phyloP scores from a whole-genome alignment of 2,113 vertebrate genomes.

The Puma concolor region DNA sequence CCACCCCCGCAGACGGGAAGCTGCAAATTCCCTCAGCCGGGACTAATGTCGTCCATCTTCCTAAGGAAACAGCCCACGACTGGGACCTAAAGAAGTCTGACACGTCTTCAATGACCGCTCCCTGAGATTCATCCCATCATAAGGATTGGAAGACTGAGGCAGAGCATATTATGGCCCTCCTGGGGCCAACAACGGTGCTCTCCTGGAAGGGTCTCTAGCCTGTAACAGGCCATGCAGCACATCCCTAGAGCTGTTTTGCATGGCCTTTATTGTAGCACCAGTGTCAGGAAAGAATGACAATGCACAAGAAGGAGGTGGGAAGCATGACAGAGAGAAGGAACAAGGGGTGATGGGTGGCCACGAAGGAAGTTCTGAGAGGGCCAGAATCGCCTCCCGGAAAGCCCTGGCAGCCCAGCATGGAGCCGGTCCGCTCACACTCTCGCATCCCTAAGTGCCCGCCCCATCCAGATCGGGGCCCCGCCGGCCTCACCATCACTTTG shows the following conservation, averaged over 20 bases:
- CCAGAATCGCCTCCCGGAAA: not conserved
- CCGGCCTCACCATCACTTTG: constrained; percentile 95
- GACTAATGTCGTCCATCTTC: not conserved
- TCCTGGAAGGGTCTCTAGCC: not conserved
- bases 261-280: fast-evolving
- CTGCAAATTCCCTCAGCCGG: fast-evolving
- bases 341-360: not conserved
- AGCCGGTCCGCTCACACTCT: fast-evolving
- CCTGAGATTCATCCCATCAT: not conserved
- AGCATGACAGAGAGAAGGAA: not conserved
- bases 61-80: too few relatives aligned
- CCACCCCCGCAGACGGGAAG: not conserved
- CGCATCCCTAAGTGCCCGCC: fast-evolving
- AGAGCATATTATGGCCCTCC: not conserved
- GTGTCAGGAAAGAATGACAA: not conserved
- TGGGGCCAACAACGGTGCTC: fast-evolving
- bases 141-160: fast-evolving
- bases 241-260: not conserved
- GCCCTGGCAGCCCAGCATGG: fast-evolving
- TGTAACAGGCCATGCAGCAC: not conserved
- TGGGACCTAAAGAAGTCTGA: not conserved
- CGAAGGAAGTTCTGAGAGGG: not conserved
- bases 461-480: fast-evolving
- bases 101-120: not conserved
- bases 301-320: not conserved